These are phyloP conservation scores for Cosmia trapezina DNA, from an alignment of 2,888 invertebrate species.

Conservation along the genomic window DNA sequence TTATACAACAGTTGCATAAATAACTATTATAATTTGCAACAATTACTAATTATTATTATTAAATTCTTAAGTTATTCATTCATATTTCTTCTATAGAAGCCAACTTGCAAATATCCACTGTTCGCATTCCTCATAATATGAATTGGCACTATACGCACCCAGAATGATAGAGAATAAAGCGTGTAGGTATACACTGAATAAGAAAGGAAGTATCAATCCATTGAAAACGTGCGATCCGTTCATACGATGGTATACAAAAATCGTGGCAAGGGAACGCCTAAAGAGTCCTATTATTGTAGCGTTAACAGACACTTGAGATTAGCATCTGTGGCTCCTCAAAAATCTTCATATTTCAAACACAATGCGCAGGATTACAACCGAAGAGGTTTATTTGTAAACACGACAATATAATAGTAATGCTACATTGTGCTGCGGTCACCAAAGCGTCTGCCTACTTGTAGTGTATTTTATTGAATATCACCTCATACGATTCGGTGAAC, in stretches of 20 bases:
- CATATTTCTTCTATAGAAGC: background rate
- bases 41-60: too few species aligned
- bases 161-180: slow-evolving; percentile 61
- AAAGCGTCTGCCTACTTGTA: slow-evolving; percentile 79
- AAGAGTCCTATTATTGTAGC: slow-evolving; percentile 87
- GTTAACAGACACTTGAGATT: slow-evolving; percentile 91
- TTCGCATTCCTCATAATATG: slow-evolving; percentile 21
- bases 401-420: slow-evolving; percentile 79
- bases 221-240: slow-evolving; percentile 79
- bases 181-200: slow-evolving; percentile 62
- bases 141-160: slow-evolving; percentile 50
- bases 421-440: slow-evolving; percentile 82
- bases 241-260: slow-evolving; percentile 80
- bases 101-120: slow-evolving; percentile 18
- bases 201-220: slow-evolving; percentile 83
- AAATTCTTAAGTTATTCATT: slow-evolving; percentile 12
- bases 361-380: slow-evolving; percentile 86
- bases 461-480: slow-evolving; percentile 86
- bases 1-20: too few species aligned
- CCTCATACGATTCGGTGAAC: slow-evolving; percentile 86
- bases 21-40: too few species aligned
- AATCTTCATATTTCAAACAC: slow-evolving; percentile 86
- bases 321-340: slow-evolving; percentile 88
- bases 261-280: slow-evolving; percentile 83
- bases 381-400: slow-evolving; percentile 90